Conservation (phyloP, 1,140 invertebrate genomes). For the Zaprionus africanus region DNA sequence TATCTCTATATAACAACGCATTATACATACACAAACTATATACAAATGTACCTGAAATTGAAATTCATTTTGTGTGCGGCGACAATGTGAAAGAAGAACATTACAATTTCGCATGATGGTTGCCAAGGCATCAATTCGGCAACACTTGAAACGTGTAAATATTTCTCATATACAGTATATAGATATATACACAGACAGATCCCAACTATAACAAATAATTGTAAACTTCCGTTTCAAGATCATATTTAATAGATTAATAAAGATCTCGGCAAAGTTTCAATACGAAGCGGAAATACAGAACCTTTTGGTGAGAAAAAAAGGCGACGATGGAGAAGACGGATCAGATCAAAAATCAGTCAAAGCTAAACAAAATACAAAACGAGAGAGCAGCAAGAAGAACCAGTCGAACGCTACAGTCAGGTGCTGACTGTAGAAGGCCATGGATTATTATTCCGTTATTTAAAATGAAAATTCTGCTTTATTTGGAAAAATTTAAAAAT, state of each 20-base stretch:
- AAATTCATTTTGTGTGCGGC: slow-evolving; percentile 71
- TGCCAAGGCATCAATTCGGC: slow-evolving; percentile 20
- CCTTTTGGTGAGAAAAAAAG: slow-evolving; percentile 19
- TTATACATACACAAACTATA: background rate
- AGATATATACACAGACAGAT: background rate
- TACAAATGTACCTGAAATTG: slow-evolving; percentile 40
- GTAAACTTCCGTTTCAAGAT: slow-evolving; percentile 25
- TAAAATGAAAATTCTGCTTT: too few relatives aligned
- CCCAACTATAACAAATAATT: background rate
- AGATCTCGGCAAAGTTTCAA: background rate
- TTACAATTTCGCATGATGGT: background rate
- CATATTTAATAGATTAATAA: slow-evolving; percentile 36
- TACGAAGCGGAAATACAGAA: slow-evolving; percentile 26
- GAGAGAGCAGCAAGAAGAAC: background rate
- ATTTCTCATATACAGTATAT: slow-evolving; percentile 7
- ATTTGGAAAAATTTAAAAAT: too few relatives aligned
- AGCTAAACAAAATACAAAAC: slow-evolving; percentile 28
- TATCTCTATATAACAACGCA: background rate
- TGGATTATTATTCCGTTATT: too few relatives aligned
- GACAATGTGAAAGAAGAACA: slow-evolving; percentile 30
- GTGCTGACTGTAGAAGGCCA: too few relatives aligned
- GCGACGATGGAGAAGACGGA: background rate
- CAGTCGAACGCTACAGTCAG: too few relatives aligned
- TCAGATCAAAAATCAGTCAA: slow-evolving; percentile 44
- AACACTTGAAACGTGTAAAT: background rate